phyloP scores from a whole-genome alignment of 1,140 invertebrate species.

The Pseudomyrmex concolor region DNA sequence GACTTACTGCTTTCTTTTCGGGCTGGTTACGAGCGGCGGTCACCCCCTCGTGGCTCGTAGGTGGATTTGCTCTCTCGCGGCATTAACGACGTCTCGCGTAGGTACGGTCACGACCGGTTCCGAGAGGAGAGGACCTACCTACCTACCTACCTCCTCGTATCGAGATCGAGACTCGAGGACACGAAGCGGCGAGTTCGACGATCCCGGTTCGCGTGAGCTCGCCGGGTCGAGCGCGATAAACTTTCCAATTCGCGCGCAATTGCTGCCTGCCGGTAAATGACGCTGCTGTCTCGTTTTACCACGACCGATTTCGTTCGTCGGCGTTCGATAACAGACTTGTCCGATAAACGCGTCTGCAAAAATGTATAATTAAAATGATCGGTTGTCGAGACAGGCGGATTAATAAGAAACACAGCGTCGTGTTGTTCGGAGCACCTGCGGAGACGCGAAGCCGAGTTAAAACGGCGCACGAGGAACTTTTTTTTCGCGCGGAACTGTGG shows the following conservation, averaged over 20 bases:
- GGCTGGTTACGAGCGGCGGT: conserved; percentile 52
- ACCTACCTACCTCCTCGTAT: conserved; percentile 65
- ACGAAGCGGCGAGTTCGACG: conserved; percentile 51
- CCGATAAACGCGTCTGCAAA: conserved; percentile 5
- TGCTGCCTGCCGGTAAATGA: conserved; percentile 7
- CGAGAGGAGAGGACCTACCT: conserved; percentile 41
- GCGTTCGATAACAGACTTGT: background rate
- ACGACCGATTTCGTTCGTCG: conserved; percentile 11
- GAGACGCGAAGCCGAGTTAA: conserved; percentile 25
- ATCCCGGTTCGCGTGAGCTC: conserved; percentile 34
- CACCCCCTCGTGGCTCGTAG: conserved; percentile 37
- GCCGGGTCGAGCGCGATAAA: conserved; percentile 45
- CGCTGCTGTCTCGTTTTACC: background rate
- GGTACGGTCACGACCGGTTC: conserved; percentile 74
- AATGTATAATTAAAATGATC: conserved; percentile 16
- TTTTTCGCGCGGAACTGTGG: conserved; percentile 6
- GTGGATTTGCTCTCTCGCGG: conserved; percentile 68
- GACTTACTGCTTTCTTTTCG: conserved; percentile 53
- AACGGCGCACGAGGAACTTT: background rate
- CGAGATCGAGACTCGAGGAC: conserved; percentile 65
- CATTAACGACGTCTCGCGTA: conserved; percentile 73
- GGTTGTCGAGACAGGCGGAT: background rate
- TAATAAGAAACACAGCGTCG: conserved; percentile 2
- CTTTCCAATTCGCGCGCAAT: conserved; percentile 51
- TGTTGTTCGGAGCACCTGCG: conserved; percentile 18